Evolutionary conservation across 2,113 vertebrate genomes (phyloP).

Genomic region (Cinclus cinclus): DNA sequence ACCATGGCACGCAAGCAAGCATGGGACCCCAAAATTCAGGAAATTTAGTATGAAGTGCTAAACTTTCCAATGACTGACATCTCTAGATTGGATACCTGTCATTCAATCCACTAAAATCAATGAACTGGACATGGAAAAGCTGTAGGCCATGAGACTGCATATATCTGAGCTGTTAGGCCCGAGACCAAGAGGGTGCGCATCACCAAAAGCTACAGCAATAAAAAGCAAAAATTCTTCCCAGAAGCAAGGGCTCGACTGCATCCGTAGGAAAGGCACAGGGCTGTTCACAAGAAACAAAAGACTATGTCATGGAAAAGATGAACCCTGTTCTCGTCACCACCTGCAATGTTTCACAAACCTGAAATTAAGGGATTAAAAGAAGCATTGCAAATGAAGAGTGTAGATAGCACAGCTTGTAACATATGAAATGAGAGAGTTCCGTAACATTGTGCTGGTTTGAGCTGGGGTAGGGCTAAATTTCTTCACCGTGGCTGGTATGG

Average conservation of each 20-base stretch:
- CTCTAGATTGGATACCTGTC: background rate
- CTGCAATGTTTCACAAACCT: background rate
- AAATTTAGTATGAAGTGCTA: background rate
- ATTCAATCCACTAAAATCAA: background rate
- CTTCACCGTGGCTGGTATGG: background rate
- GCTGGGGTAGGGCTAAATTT: background rate
- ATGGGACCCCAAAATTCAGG: background rate
- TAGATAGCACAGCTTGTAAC: background rate
- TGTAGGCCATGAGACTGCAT: background rate
- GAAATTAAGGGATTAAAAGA: slow-evolving; percentile 10
- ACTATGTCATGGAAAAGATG: background rate
- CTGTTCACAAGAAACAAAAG: background rate
- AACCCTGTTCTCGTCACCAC: background rate
- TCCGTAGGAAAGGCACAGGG: background rate
- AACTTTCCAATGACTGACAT: fast-evolving
- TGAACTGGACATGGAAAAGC: background rate
- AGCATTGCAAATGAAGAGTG: background rate
- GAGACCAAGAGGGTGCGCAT: background rate
- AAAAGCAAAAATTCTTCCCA: background rate
- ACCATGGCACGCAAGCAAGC: background rate
- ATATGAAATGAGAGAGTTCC: fast-evolving
- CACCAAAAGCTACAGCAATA: background rate
- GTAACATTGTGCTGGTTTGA: background rate
- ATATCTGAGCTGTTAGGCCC: background rate
- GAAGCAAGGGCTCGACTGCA: background rate